These are phyloP conservation scores for Mactromeris polynyma DNA, from an alignment of 2,888 invertebrate genomes.

Conservation along the genomic window DNA sequence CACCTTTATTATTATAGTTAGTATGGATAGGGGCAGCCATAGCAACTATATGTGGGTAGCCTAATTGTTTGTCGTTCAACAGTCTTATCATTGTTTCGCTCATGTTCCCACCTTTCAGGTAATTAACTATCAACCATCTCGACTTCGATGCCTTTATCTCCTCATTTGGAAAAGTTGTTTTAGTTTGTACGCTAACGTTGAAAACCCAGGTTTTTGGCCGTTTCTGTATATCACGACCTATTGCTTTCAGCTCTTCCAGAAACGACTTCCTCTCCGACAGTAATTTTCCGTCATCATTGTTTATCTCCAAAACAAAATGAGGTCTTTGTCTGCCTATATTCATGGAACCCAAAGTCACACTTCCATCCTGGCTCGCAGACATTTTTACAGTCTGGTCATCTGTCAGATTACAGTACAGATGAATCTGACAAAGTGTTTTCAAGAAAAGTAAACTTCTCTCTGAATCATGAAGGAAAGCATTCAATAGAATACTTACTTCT, in stretches of 20 bases:
- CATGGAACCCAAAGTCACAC: neutral
- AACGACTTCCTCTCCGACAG: neutral
- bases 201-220: conserved; percentile 26
- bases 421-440: conserved; percentile 78
- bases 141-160: neutral
- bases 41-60: conserved; percentile 46
- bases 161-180: neutral
- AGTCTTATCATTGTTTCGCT: conserved; percentile 23
- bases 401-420: conserved; percentile 58
- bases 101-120: conserved; percentile 34
- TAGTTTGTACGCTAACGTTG: conserved; percentile 4
- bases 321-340: conserved; percentile 17
- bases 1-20: conserved; percentile 41
- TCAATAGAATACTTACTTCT: conserved; percentile 75
- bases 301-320: conserved; percentile 15
- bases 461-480: conserved; percentile 79
- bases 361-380: neutral
- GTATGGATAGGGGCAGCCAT: conserved; percentile 24
- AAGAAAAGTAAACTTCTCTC: conserved; percentile 81
- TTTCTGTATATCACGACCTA: conserved; percentile 2
- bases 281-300: conserved; percentile 2
- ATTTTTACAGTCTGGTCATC: neutral
- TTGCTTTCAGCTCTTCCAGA: conserved; percentile 12
- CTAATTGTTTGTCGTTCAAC: conserved; percentile 42
- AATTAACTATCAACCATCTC: conserved; percentile 46